Evolutionary conservation across 2,113 vertebrate species (phyloP), one percentile per base, ranked within the genome.

Genomic region (Diphyllodes magnificus): DNA sequence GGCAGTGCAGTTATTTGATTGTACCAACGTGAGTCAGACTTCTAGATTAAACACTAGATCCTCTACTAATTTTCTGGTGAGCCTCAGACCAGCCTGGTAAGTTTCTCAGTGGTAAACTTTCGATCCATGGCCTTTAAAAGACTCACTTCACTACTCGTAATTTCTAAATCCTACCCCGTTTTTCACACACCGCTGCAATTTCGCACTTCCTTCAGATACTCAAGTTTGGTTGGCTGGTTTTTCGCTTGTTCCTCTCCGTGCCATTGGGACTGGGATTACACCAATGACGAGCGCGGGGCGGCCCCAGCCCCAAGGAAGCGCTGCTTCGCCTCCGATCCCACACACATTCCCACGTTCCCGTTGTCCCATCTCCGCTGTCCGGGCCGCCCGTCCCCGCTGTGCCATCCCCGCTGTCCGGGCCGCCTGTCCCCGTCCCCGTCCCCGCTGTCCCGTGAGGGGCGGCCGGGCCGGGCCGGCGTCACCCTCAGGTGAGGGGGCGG

Each of bases 401-500:
- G 11, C 51, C 64, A 11, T 2, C 11, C 23, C 39, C 13, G 13
- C 61, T 15, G 28, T 10, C 49, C 49, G 49, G 49, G 19, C 61
- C 11, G 15, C 28, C 16, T 8, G 49, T 49, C 24, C 15, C 16
- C 13, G 49, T 49, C 24, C 15, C 39, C 39, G 39, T 49, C 24
- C 15, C 39, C 39, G 39, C 44, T 1, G 27, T 3, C 37, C 80
- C 56, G 40, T 28, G 49, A 64, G 69, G 45, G 17, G 37, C 33
- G 27, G 33, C 60, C 31, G 33, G 44, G 33, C 28, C 45, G 18
- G 65, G 11, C 12, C 17, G 9, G 15, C 35, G 35, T 19, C 40
- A 28, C 64, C 27, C 83, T 95, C 95, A 92, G 93, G 90, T 92
- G 96, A 96, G 84, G 90, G 54, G 95, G 96, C 72, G 95, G 96